Evolutionary conservation across 2,888 invertebrate genomes (phyloP).

Genomic region (Beris chalybata): DNA sequence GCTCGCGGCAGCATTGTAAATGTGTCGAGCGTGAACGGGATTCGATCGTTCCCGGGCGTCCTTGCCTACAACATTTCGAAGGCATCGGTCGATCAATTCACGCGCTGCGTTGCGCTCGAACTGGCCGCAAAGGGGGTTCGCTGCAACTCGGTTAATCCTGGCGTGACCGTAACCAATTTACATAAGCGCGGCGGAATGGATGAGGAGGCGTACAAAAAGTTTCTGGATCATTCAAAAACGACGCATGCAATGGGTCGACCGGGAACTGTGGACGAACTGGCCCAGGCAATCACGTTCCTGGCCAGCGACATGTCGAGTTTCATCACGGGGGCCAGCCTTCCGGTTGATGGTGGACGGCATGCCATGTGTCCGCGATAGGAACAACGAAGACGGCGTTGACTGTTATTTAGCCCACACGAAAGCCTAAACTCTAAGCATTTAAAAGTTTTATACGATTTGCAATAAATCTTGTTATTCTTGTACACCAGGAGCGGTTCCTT

Average conservation of each 20-base stretch:
- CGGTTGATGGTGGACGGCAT: conserved; percentile 94
- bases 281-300: conserved; percentile 86
- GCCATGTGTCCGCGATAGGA: conserved; percentile 87
- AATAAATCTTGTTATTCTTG: no score
- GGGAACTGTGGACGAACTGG: conserved; percentile 83
- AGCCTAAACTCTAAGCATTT: no score
- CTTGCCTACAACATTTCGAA: conserved; percentile 93
- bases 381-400: not conserved
- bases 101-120: conserved; percentile 88
- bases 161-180: conserved; percentile 85
- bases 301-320: conserved; percentile 87
- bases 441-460: no score
- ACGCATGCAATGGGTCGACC: conserved; percentile 92
- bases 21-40: conserved; percentile 91
- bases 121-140: conserved; percentile 79
- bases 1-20: conserved; percentile 92
- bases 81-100: conserved; percentile 92
- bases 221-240: conserved; percentile 79
- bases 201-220: conserved; percentile 78
- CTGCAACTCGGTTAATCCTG: conserved; percentile 89
- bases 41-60: conserved; percentile 86
- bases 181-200: conserved; percentile 85
- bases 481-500: no score
- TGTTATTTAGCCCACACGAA: not conserved
- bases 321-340: conserved; percentile 85